Percentiles rank a stretch among this genome's conserved stretches.
Evolutionary conservation across 1,140 invertebrate species (phyloP).

Genomic region (Ostrea edulis): DNA sequence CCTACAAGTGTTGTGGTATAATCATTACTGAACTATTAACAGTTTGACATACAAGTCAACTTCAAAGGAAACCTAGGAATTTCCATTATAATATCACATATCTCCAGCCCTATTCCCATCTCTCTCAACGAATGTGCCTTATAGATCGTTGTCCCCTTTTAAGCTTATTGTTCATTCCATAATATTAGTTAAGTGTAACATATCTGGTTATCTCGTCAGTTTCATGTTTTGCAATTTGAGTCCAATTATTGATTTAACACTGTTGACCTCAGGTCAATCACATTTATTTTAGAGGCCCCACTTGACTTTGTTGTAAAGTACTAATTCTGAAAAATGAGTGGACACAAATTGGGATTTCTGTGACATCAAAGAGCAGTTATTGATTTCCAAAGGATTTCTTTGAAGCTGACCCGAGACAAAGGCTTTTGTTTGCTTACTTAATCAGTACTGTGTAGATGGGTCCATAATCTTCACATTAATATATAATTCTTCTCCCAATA

Average conservation of each 20-base stretch:
- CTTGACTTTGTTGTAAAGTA: neutral
- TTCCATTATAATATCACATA: conserved; percentile 14
- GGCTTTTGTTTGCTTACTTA: no score
- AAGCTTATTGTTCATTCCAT: neutral
- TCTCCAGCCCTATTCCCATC: neutral
- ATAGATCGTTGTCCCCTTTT: neutral
- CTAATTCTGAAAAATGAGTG: neutral
- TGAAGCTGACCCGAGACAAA: no score
- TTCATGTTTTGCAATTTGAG: neutral
- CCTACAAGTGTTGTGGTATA: neutral
- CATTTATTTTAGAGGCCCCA: neutral
- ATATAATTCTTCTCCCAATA: no score
- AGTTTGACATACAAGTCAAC: conserved; percentile 1
- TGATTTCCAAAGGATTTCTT: no score
- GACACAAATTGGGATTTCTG: neutral
- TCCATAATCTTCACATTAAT: no score
- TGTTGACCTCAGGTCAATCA: conserved; percentile 22
- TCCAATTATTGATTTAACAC: conserved; percentile 1
- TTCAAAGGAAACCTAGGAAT: neutral
- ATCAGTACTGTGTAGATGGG: no score
- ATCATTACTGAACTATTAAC: conserved; percentile 20
- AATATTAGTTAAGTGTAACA: neutral
- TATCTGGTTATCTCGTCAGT: neutral
- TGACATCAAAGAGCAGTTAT: neutral
- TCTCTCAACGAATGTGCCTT: neutral